phyloP scores from a whole-genome alignment of 2,888 invertebrate genomes.

The Drosophila algonquin region DNA sequence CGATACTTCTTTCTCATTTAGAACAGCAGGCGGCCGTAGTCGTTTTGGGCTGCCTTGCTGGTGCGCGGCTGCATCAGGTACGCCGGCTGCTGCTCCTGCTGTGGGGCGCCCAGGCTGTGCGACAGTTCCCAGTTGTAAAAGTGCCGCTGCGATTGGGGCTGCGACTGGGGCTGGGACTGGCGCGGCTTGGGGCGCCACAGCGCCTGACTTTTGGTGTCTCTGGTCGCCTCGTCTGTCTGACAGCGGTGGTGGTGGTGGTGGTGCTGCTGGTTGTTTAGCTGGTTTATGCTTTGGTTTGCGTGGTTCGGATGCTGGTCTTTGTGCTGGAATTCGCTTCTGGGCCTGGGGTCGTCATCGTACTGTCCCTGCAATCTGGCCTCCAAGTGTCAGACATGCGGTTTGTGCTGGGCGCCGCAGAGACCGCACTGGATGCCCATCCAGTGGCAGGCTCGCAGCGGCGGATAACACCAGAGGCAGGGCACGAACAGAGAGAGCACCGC shows the following conservation, averaged over 20 bases:
- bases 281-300: not conserved
- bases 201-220: constrained; percentile 56
- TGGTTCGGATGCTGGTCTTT: constrained; percentile 18
- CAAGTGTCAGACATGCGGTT: constrained; percentile 85
- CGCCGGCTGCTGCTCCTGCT: constrained; percentile 62
- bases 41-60: constrained; percentile 72
- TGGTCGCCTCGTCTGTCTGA: constrained; percentile 37
- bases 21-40: constrained; percentile 75
- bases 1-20: constrained; percentile 29
- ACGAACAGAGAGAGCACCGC: constrained; percentile 93
- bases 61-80: constrained; percentile 63
- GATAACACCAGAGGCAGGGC: constrained; percentile 97
- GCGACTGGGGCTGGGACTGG: constrained; percentile 54
- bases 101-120: constrained; percentile 68
- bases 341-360: constrained; percentile 75
- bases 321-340: constrained; percentile 64
- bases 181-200: constrained; percentile 61
- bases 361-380: constrained; percentile 83
- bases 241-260: constrained; percentile 13
- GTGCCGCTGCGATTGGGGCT: constrained; percentile 63
- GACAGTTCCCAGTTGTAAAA: constrained; percentile 76
- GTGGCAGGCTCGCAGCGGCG: constrained; percentile 93
- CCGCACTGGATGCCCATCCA: constrained; percentile 92
- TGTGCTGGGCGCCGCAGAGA: constrained; percentile 93
- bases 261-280: constrained; percentile 20